A percentile compares a stretch with the other conserved stretches of the same genome.
These are phyloP conservation scores for Drosophila siamana DNA, from an alignment of 2,888 invertebrate genomes.

Conservation along the genomic window DNA sequence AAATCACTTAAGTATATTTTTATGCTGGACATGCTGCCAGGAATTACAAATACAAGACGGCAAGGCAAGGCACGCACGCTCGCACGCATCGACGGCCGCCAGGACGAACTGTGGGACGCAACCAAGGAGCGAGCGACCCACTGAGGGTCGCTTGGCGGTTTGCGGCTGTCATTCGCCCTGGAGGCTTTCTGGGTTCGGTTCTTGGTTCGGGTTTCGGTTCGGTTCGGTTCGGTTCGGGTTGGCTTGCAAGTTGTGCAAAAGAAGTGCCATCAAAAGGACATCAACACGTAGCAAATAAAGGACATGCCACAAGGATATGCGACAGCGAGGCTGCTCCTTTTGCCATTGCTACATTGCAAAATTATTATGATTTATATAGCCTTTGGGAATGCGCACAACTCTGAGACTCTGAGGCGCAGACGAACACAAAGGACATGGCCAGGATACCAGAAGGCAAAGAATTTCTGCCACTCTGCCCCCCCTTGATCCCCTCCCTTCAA, in stretches of 20 bases:
- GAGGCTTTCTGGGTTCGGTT: constrained; percentile 49
- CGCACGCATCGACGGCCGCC: constrained; percentile 38
- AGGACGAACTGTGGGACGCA: neutral
- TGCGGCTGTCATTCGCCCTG: constrained; percentile 68
- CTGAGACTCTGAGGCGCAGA: constrained; percentile 53
- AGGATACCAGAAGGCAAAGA: constrained; percentile 40
- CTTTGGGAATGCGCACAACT: constrained; percentile 79
- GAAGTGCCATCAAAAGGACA: constrained; percentile 82
- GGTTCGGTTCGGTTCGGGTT: constrained; percentile 5
- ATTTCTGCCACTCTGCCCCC: neutral
- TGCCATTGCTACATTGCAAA: constrained; percentile 80
- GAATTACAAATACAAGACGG: constrained; percentile 79
- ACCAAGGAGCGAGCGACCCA: neutral
- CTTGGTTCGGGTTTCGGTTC: neutral
- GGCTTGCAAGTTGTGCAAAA: constrained; percentile 41
- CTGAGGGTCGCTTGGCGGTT: constrained; percentile 64
- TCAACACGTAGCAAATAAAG: constrained; percentile 82
- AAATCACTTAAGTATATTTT: constrained; percentile 82
- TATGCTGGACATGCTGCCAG: constrained; percentile 81
- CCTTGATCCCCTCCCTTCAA: neutral
- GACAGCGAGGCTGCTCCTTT: constrained; percentile 58
- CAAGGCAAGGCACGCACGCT: constrained; percentile 66
- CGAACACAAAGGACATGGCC: constrained; percentile 76
- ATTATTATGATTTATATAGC: constrained; percentile 81
- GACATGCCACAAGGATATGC: constrained; percentile 82